These are phyloP conservation scores for Bradypodion ventrale DNA, from an alignment of 2,797 vertebrate species.

Conservation along the genomic window DNA sequence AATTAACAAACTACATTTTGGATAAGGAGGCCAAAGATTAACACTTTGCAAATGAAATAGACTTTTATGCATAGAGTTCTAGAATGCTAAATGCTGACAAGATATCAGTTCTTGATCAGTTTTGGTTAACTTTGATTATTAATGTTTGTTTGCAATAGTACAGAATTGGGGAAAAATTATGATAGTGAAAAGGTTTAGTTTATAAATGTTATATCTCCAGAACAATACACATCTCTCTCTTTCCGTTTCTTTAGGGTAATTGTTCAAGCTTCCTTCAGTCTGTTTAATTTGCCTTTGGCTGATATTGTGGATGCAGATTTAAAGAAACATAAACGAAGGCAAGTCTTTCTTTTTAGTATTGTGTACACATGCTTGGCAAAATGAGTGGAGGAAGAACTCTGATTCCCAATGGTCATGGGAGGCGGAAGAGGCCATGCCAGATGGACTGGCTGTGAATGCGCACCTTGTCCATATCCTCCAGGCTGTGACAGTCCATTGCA, in stretches of 20 bases:
- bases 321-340: conserved; percentile 86
- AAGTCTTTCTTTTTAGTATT: conserved; percentile 48
- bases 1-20: neutral
- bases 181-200: conserved; percentile 10
- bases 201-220: conserved; percentile 12
- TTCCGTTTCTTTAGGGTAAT: conserved; percentile 78
- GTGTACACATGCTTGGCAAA: conserved; percentile 14
- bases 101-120: neutral
- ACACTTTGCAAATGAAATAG: neutral
- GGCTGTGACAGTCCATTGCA: too few species aligned
- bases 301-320: conserved; percentile 89
- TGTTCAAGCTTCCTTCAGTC: conserved; percentile 85
- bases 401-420: too few species aligned
- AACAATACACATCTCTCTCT: neutral
- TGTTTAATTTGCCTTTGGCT: conserved; percentile 89
- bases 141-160: neutral
- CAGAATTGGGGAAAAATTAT: neutral
- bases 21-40: neutral
- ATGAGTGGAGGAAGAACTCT: too few species aligned
- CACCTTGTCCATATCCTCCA: too few species aligned
- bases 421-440: too few species aligned
- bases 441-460: too few species aligned
- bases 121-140: neutral
- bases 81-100: neutral
- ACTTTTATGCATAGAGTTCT: neutral